A percentile compares a stretch with the other conserved stretches of the same genome.
Evolutionary conservation across 2,113 vertebrate genomes (phyloP).

Genomic region (Donacobius atricapilla): DNA sequence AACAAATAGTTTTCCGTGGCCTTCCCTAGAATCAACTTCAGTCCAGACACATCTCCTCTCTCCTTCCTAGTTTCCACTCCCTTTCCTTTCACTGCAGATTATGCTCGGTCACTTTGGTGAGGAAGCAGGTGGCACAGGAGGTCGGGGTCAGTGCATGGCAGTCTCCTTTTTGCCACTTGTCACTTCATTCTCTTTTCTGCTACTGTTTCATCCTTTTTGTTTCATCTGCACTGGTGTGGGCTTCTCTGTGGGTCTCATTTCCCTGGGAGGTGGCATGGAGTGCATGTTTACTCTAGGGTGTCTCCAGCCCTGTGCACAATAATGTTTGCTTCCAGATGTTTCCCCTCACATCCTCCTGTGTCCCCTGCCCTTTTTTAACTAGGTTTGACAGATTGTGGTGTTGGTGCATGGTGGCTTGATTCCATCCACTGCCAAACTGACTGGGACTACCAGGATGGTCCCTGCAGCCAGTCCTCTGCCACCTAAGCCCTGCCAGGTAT

Average conservation of each 20-base stretch:
- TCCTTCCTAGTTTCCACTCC: background rate
- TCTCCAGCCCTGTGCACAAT: background rate
- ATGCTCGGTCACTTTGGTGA: accelerated
- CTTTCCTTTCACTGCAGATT: background rate
- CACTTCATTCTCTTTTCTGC: background rate
- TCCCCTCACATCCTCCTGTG: background rate
- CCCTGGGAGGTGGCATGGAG: background rate
- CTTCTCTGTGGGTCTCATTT: background rate
- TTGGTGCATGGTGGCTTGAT: background rate
- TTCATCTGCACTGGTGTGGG: background rate
- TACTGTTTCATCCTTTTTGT: background rate
- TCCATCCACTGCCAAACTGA: background rate
- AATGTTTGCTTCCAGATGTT: background rate
- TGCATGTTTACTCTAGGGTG: background rate
- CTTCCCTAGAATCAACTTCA: background rate
- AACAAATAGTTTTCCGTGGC: background rate
- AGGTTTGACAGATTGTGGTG: background rate
- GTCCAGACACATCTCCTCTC: background rate
- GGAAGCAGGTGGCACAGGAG: background rate
- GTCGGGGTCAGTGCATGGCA: background rate
- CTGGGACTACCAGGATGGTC: background rate
- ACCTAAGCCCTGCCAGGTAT: background rate
- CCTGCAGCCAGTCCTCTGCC: background rate
- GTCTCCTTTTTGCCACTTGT: background rate
- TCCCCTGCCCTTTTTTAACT: background rate